Conservation (phyloP, 2,797 vertebrate genomes). For the Sternarchorhynchus goeldii region DNA sequence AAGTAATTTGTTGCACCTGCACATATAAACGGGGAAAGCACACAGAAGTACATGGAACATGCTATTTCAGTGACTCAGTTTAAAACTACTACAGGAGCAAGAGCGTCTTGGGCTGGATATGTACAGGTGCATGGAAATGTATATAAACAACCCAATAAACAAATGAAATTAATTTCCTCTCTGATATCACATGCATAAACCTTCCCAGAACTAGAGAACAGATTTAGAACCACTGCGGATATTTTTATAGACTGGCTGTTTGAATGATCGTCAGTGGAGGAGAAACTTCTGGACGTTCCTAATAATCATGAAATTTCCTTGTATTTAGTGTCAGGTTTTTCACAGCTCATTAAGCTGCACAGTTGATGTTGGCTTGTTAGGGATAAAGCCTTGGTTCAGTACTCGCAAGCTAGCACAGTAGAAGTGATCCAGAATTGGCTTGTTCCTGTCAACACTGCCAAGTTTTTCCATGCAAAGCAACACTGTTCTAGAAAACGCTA, state of each 20-base stretch:
- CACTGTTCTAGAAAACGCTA: conserved; percentile 8
- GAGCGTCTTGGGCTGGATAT: too few species aligned
- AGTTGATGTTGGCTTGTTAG: neutral
- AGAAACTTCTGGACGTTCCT: neutral
- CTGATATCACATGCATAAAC: too few species aligned
- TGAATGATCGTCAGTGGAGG: too few species aligned
- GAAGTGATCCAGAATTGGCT: neutral
- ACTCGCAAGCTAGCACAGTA: neutral
- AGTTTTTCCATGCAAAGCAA: conserved; percentile 12
- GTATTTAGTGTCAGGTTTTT: neutral
- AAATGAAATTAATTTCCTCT: too few species aligned
- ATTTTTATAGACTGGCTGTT: too few species aligned
- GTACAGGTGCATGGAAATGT: too few species aligned
- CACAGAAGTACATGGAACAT: too few species aligned
- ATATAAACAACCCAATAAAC: too few species aligned
- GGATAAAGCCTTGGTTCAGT: neutral
- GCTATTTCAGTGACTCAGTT: neutral
- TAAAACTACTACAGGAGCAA: neutral
- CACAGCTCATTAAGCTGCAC: neutral
- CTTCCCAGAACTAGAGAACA: too few species aligned
- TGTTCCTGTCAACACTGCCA: neutral
- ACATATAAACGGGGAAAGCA: neutral
- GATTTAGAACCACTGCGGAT: too few species aligned
- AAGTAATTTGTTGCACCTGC: too few species aligned
- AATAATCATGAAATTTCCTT: neutral